phyloP scores from a whole-genome alignment of 1,140 invertebrate genomes.

The Papilio dardanus region DNA sequence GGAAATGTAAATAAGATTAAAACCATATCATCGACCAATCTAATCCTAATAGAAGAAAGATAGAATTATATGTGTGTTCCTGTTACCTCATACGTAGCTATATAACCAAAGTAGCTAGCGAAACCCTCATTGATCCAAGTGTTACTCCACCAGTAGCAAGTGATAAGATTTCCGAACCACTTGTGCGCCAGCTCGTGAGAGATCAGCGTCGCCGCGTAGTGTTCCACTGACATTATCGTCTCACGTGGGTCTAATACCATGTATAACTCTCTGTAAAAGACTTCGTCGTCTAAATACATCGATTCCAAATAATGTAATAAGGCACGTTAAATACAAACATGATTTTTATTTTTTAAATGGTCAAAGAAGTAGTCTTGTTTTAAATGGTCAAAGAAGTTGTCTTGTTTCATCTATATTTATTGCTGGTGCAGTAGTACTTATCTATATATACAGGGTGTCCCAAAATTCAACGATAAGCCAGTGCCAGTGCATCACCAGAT shows the following conservation, averaged over 20 bases:
- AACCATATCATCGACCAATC: not conserved
- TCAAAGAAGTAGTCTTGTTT: too few species aligned
- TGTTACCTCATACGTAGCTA: conserved; percentile 70
- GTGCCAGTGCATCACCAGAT: too few species aligned
- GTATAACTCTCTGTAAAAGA: conserved; percentile 81
- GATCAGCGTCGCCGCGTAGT: conserved; percentile 82
- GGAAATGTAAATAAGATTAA: not conserved
- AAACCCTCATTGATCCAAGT: conserved; percentile 92
- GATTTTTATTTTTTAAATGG: too few species aligned
- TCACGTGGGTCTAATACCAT: conserved; percentile 82
- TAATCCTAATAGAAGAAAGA: not conserved
- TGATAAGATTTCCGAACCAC: conserved; percentile 84
- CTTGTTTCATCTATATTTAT: too few species aligned
- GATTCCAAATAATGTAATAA: not conserved
- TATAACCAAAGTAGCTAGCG: conserved; percentile 88
- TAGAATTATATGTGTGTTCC: not conserved
- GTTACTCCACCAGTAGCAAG: conserved; percentile 82
- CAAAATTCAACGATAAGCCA: too few species aligned
- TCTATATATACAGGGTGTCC: too few species aligned
- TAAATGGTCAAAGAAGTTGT: too few species aligned
- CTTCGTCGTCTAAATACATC: too few species aligned
- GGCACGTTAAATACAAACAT: too few species aligned
- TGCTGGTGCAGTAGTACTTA: too few species aligned
- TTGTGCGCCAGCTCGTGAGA: conserved; percentile 85
- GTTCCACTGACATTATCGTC: conserved; percentile 78